Evolutionary conservation across 1,140 invertebrate genomes (phyloP), one percentile per base, ranked within the genome.

Genomic region (Akabosia matsudoensis): DNA sequence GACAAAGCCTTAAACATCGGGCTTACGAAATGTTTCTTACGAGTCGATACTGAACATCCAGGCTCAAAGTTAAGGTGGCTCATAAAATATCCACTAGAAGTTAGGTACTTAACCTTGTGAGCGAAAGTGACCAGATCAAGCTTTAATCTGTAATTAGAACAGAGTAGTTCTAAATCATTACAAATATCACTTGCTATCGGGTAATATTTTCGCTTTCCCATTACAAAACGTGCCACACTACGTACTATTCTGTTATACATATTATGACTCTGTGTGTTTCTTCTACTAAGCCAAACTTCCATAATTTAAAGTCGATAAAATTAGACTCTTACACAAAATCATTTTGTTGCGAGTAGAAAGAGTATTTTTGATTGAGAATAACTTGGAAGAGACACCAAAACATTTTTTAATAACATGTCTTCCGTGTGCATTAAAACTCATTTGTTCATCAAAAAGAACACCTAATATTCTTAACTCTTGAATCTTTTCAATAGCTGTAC

Each of bases 361-460:
- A 10, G 10, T 13, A 26, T 22, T 14, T 28, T 76, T 61, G 13
- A 71, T 3, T 3, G 33, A 34, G n/a, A 14, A 28, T 10, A 76
- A 14, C 28, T 64, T 70, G 24, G 61, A 71, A 22, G 71, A 45
- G 33, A 28, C 26, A 51, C 1, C 24, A 76, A 71, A 33, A n/a
- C n/a, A 34, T 67, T 45, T 76, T 30, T 52, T 71, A 30, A 24
- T 52, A 45, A 71, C 34, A 71, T 71, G 4, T 7, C 33, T 45
- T 26, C 37, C 28, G 52, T 76, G 74, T 31, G 34, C 22, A 13
- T 14, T 14, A 24, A 24, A 76, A 7, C 1, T 70, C 26, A 76
- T 34, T 28, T 26, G 7, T 10, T n/a, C 22, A 28, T 76, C 74
- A 52, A 76, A 14, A 45, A 14, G 18, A 24, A 76, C 16, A 28